Evolutionary conservation across 1,140 invertebrate species (phyloP).

Genomic region (Scaptomyza graminum): DNA sequence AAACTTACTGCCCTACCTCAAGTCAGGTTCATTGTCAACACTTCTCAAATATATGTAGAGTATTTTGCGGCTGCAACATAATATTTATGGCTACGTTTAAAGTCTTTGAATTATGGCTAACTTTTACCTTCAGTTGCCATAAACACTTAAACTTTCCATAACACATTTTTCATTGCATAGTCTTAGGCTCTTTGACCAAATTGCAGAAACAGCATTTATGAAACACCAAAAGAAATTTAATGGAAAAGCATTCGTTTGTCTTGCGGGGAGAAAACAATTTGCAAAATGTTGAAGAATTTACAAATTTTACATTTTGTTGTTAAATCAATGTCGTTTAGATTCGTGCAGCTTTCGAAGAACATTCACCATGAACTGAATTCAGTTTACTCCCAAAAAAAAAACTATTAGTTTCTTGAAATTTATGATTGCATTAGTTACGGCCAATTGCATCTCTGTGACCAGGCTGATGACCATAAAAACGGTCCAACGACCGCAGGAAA

Average conservation of each 20-base stretch:
- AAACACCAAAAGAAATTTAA: conserved; percentile 2
- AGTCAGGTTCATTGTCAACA: conserved; percentile 21
- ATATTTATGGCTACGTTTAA: conserved; percentile 12
- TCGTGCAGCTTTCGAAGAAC: no score
- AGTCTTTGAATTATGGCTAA: conserved; percentile 16
- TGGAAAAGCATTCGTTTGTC: conserved; percentile 41
- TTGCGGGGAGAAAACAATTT: conserved; percentile 1
- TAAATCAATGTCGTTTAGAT: neutral
- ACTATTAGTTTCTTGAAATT: neutral
- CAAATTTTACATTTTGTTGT: neutral
- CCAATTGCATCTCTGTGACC: conserved; percentile 38
- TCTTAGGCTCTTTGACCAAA: conserved; percentile 11
- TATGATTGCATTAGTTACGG: conserved; percentile 30
- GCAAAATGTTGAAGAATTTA: neutral
- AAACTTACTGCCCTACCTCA: conserved; percentile 11
- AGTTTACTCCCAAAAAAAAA: neutral
- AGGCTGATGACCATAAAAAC: neutral
- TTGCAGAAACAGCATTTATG: neutral
- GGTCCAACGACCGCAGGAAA: neutral
- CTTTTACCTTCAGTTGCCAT: conserved; percentile 44
- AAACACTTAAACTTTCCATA: conserved; percentile 30
- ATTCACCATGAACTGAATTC: conserved; percentile 17
- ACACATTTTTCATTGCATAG: conserved; percentile 22
- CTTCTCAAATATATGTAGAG: neutral
- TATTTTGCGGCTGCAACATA: conserved; percentile 1